These are phyloP conservation scores for Euphydryas editha DNA, from an alignment of 2,888 invertebrate genomes.

Conservation along the genomic window DNA sequence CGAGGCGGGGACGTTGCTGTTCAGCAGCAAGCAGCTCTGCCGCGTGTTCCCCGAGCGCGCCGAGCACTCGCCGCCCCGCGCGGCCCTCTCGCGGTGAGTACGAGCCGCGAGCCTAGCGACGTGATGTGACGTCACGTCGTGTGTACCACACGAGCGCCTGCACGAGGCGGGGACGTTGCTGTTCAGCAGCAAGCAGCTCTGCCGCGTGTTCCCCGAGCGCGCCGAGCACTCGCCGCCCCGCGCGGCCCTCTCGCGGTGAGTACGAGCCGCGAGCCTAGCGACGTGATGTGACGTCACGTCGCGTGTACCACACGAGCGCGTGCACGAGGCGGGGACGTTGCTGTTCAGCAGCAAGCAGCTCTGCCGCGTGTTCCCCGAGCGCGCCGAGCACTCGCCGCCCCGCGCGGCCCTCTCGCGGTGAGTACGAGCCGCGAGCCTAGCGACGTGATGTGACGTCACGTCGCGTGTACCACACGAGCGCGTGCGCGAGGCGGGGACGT, in stretches of 20 bases:
- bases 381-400: constrained; percentile 57
- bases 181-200: no score
- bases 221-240: no score
- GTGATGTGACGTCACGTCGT: no score
- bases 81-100: constrained; percentile 57
- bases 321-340: constrained; percentile 53
- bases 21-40: constrained; percentile 58
- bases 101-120: neutral
- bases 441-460: no score
- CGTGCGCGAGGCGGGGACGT: neutral
- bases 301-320: no score
- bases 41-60: constrained; percentile 58
- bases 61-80: constrained; percentile 55
- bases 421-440: constrained; percentile 43
- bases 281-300: no score
- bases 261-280: no score
- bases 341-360: constrained; percentile 62
- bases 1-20: constrained; percentile 58
- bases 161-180: neutral
- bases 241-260: no score
- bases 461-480: neutral
- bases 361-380: constrained; percentile 55
- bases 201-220: no score
- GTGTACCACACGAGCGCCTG: neutral
- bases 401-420: constrained; percentile 53